A percentile compares a stretch with the other conserved stretches of the same genome.
phyloP scores from a whole-genome alignment of 2,113 vertebrate species.

The Numenius arquata region DNA sequence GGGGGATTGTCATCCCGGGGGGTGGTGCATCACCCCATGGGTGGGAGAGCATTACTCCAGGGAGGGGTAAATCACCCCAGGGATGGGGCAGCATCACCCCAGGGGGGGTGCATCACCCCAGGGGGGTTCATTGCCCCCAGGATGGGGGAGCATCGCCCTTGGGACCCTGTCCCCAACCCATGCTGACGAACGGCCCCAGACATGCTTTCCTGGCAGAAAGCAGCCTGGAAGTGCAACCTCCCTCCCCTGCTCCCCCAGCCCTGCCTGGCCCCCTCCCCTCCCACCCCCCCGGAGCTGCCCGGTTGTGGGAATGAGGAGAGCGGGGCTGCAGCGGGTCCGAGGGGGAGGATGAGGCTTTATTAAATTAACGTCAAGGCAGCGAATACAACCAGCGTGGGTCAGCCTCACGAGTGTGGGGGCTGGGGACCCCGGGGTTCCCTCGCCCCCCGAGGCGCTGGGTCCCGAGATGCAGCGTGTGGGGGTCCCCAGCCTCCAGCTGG shows the following conservation, averaged over 20 bases:
- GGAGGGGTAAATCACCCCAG: too few species aligned
- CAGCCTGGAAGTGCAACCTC: neutral
- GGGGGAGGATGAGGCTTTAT: neutral
- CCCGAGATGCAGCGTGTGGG: neutral
- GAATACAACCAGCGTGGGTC: neutral
- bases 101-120: too few species aligned
- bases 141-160: too few species aligned
- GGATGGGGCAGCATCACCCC: too few species aligned
- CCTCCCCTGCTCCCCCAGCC: neutral
- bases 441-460: neutral
- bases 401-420: neutral
- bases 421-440: neutral
- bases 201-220: too few species aligned
- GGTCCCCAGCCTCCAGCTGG: neutral
- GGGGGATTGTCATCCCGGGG: too few species aligned
- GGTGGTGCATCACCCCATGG: too few species aligned
- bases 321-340: neutral
- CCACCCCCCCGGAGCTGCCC: fast-evolving
- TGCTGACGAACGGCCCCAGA: too few species aligned
- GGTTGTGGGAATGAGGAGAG: neutral
- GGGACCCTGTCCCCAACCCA: too few species aligned
- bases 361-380: neutral
- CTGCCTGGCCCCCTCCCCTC: neutral
- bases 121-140: too few species aligned
- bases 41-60: too few species aligned